Evolutionary conservation across 2,888 invertebrate genomes (phyloP).

Genomic region (Celastrina argiolus): DNA sequence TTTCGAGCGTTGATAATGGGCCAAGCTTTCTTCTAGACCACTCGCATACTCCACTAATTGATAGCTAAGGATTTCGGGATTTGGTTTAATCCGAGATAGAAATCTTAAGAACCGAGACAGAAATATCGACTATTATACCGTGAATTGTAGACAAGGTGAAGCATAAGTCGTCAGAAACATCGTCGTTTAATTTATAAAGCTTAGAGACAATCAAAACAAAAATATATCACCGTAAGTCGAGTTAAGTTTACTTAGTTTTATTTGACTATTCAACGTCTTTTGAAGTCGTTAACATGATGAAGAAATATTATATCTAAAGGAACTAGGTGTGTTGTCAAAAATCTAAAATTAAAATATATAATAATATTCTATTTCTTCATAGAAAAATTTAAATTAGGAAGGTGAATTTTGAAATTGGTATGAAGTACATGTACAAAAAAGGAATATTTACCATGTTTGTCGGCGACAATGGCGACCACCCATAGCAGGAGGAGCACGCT

Average conservation of each 20-base stretch:
- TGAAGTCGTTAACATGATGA: not conserved
- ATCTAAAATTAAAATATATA: too few relatives aligned
- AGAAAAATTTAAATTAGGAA: not conserved
- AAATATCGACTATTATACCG: conserved; percentile 13
- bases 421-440: not conserved
- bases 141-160: conserved; percentile 8
- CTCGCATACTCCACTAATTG: conserved; percentile 21
- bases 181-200: conserved; percentile 1
- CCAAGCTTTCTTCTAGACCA: conserved; percentile 9
- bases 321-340: too few relatives aligned
- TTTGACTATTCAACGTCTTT: not conserved
- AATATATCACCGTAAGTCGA: conserved; percentile 1
- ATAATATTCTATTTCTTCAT: too few relatives aligned
- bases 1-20: conserved; percentile 16
- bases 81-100: conserved; percentile 12
- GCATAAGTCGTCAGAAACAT: not conserved
- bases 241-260: not conserved
- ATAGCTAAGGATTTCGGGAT: conserved; percentile 1
- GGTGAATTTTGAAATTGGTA: not conserved
- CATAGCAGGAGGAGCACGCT: conserved; percentile 67
- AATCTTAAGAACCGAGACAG: conserved; percentile 13
- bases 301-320: not conserved
- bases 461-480: conserved; percentile 66
- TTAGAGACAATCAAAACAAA: conserved; percentile 10
- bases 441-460: conserved; percentile 63